phyloP scores from a whole-genome alignment of 1,140 invertebrate genomes.

The Amphibalanus amphitrite region DNA sequence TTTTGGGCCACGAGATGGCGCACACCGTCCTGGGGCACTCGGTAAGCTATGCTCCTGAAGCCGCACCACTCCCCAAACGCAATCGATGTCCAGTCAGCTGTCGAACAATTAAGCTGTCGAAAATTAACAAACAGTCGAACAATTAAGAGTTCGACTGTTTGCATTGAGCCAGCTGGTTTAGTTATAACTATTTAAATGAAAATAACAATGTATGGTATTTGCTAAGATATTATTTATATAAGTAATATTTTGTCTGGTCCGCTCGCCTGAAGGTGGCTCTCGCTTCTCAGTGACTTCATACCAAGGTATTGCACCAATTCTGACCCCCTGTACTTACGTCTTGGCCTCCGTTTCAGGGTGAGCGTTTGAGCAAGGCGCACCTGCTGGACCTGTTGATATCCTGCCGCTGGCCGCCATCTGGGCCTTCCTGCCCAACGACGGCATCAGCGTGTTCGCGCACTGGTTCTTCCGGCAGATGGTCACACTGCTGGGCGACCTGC shows the following conservation, averaged over 20 bases:
- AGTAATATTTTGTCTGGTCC: neutral
- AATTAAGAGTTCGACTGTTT: no score
- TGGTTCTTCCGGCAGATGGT: slow-evolving; percentile 31
- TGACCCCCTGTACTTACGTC: neutral
- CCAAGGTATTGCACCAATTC: no score
- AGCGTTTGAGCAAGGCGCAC: slow-evolving; percentile 31
- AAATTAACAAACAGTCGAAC: no score
- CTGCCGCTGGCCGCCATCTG: slow-evolving; percentile 36
- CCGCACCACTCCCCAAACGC: no score
- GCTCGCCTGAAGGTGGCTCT: no score
- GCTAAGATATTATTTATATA: no score
- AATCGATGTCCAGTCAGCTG: no score
- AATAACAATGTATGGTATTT: no score
- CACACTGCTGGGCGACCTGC: slow-evolving; percentile 31
- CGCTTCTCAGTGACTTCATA: no score
- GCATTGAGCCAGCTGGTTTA: no score
- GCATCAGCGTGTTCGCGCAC: slow-evolving; percentile 33
- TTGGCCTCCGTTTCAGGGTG: slow-evolving; percentile 25
- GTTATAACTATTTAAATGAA: no score
- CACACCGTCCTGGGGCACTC: slow-evolving; percentile 40
- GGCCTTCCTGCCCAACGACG: slow-evolving; percentile 38
- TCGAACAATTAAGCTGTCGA: no score
- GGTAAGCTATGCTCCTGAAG: slow-evolving; percentile 24
- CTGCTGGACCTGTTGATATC: slow-evolving; percentile 33
- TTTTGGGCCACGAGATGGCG: slow-evolving; percentile 47